Percentiles rank a stretch among this genome's conserved stretches.
Conservation (phyloP, 2,113 vertebrate species). For the Lichenostomus cassidix region DNA sequence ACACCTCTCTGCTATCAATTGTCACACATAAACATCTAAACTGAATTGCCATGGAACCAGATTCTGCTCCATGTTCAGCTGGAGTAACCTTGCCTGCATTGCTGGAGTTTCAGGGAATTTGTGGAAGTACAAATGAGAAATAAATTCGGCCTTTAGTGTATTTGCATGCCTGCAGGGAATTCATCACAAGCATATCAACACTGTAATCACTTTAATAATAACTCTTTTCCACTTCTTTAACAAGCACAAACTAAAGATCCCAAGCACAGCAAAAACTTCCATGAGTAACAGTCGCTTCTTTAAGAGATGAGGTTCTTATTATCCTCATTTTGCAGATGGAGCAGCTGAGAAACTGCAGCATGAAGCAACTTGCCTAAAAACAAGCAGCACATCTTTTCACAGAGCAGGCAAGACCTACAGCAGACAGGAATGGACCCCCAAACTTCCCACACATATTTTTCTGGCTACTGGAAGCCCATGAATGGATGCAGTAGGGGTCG, state of each 20-base stretch:
- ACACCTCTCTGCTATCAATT: background rate
- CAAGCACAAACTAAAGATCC: background rate
- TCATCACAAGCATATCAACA: background rate
- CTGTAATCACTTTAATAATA: slow-evolving; percentile 6
- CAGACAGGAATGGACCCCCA: background rate
- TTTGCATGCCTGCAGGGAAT: background rate
- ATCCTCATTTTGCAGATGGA: slow-evolving; percentile 39
- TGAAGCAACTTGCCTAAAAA: slow-evolving; percentile 6
- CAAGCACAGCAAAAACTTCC: slow-evolving; percentile 24
- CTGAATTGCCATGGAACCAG: background rate
- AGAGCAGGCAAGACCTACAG: background rate
- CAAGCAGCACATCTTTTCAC: background rate
- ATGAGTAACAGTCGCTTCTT: background rate
- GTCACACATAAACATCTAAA: background rate
- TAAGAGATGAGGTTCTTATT: background rate
- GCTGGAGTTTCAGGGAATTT: background rate
- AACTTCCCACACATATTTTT: background rate
- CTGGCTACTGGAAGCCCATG: background rate
- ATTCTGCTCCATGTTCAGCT: background rate
- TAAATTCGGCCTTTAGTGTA: background rate
- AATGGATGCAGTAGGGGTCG: background rate
- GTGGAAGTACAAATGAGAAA: background rate
- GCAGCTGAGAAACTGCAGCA: slow-evolving; percentile 12
- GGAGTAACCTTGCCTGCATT: background rate
- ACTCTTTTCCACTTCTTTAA: background rate